Conservation (phyloP, 2,797 vertebrate species). For the Kryptopterus vitreolus region DNA sequence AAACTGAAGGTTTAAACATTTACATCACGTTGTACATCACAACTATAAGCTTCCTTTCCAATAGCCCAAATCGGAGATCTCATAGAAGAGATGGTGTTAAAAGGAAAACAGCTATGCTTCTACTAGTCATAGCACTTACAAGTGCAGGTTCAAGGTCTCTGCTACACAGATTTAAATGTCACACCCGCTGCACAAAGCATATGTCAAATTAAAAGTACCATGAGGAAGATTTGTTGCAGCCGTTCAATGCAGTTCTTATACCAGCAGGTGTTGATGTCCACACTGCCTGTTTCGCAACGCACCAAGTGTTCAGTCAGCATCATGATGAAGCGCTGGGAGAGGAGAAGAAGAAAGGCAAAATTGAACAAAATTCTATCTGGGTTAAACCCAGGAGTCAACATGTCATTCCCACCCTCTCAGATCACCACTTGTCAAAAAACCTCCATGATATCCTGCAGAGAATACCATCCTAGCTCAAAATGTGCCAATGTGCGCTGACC, state of each 20-base stretch:
- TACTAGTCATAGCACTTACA: background rate
- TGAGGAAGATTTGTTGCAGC: slow-evolving; percentile 95
- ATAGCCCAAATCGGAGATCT: no score
- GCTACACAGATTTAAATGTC: background rate
- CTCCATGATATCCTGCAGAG: background rate
- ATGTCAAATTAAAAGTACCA: slow-evolving; percentile 70
- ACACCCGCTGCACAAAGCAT: background rate
- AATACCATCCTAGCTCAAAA: background rate
- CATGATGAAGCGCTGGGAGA: slow-evolving; percentile 94
- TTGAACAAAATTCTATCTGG: background rate
- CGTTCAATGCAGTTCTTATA: slow-evolving; percentile 96
- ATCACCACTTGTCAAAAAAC: background rate
- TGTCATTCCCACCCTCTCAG: no score
- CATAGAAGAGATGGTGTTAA: background rate
- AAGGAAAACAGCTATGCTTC: background rate
- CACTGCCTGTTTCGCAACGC: slow-evolving; percentile 91
- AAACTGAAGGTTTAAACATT: background rate
- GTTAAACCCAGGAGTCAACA: background rate
- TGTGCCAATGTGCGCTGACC: no score
- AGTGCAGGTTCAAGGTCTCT: background rate
- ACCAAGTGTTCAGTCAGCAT: slow-evolving; percentile 95
- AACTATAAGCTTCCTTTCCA: no score
- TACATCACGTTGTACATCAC: background rate
- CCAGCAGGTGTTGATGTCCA: slow-evolving; percentile 91
- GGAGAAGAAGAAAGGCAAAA: background rate